Conservation (phyloP, 2,888 invertebrate species). For the Caenorhabditis wallacei region DNA sequence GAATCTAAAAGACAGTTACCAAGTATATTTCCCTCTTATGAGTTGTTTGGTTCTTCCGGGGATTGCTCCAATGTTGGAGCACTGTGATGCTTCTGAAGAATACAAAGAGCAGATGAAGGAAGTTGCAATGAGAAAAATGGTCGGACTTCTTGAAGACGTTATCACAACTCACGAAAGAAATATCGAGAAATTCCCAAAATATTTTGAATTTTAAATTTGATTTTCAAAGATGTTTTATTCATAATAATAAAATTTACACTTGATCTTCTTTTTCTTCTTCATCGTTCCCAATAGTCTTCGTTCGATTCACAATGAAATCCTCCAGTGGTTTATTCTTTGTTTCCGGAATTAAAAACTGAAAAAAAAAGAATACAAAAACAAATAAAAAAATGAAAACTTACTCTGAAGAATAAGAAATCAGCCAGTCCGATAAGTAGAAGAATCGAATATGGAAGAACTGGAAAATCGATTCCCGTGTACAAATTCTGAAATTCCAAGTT, state of each 20-base stretch:
- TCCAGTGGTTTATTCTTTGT: constrained; percentile 63
- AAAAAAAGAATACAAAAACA: neutral
- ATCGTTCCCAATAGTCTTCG: neutral
- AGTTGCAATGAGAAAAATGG: constrained; percentile 49
- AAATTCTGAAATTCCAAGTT: constrained; percentile 38
- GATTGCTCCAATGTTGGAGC: constrained; percentile 47
- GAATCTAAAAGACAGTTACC: constrained; percentile 52
- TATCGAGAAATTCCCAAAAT: constrained; percentile 51
- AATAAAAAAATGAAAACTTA: neutral
- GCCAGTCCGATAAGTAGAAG: constrained; percentile 39
- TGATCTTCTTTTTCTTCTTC: constrained; percentile 25
- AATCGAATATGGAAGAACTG: constrained; percentile 51
- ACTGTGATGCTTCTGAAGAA: constrained; percentile 31
- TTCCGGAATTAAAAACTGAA: constrained; percentile 62
- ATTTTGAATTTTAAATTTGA: constrained; percentile 37
- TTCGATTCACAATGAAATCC: constrained; percentile 49
- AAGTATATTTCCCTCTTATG: constrained; percentile 44
- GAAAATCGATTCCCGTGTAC: constrained; percentile 46
- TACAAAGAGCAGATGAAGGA: constrained; percentile 37
- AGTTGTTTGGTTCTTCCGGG: constrained; percentile 49
- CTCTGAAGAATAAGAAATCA: constrained; percentile 60
- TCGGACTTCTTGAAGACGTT: constrained; percentile 58
- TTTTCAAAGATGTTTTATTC: neutral
- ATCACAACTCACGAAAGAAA: constrained; percentile 46
- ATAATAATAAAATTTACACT: neutral